Evolutionary conservation across 2,888 invertebrate genomes (phyloP).

Genomic region (Willowsia nigromaculata): DNA sequence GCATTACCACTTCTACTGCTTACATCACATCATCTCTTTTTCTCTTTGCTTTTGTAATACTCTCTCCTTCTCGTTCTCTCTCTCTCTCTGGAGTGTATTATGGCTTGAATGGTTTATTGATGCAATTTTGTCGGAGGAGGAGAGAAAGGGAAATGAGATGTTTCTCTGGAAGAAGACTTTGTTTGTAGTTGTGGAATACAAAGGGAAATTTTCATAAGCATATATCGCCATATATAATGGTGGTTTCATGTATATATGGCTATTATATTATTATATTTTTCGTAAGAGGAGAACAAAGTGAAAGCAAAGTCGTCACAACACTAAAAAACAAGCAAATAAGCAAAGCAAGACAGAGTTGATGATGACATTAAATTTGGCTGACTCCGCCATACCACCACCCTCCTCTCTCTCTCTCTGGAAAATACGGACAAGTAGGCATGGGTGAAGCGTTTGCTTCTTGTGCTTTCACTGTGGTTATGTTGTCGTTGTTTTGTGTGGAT

Average conservation of each 20-base stretch:
- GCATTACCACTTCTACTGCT: constrained; percentile 42
- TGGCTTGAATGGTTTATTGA: constrained; percentile 73
- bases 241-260: constrained; percentile 7
- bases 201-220: constrained; percentile 66
- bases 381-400: constrained; percentile 1
- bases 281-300: constrained; percentile 60
- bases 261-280: constrained; percentile 35
- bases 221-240: not conserved
- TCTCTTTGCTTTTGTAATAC: constrained; percentile 7
- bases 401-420: too few species aligned
- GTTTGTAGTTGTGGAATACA: constrained; percentile 65
- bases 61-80: constrained; percentile 39
- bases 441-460: not conserved
- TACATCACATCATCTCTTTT: constrained; percentile 28
- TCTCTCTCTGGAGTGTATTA: constrained; percentile 52
- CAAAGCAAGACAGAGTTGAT: constrained; percentile 65
- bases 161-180: constrained; percentile 67
- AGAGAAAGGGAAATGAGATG: constrained; percentile 71
- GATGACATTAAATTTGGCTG: constrained; percentile 74
- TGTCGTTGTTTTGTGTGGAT: constrained; percentile 10
- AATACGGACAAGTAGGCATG: not conserved
- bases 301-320: constrained; percentile 70
- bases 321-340: constrained; percentile 51
- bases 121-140: constrained; percentile 71
- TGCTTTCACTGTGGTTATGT: constrained; percentile 22